Conservation (phyloP, 2,797 vertebrate species). For the Onychomys torridus region DNA sequence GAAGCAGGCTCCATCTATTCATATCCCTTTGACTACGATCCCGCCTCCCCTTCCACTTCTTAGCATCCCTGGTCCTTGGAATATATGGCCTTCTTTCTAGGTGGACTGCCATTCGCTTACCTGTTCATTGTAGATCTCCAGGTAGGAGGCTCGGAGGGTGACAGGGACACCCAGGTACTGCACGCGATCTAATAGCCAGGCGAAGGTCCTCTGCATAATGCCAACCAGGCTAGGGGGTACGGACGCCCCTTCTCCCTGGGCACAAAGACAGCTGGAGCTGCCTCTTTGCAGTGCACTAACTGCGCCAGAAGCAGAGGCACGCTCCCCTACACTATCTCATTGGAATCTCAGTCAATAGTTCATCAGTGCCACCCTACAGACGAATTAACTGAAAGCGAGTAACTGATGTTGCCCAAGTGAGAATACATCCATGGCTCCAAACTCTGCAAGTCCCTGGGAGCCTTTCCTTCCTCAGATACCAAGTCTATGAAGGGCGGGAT, state of each 20-base stretch:
- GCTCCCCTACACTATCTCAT: not conserved
- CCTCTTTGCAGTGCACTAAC: not conserved
- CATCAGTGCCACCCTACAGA: not conserved
- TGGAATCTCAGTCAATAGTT: not conserved
- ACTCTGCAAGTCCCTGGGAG: not conserved
- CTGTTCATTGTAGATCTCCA: conserved; percentile 91
- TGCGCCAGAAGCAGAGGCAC: not conserved
- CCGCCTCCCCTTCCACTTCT: not conserved
- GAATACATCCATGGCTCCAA: not conserved
- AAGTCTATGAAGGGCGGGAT: not conserved
- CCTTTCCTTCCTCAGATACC: not conserved
- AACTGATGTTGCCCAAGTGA: not conserved
- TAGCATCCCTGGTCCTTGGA: not conserved
- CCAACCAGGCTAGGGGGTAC: conserved; percentile 77
- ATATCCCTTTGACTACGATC: not conserved
- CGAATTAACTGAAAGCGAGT: not conserved
- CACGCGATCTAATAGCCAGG: conserved; percentile 86
- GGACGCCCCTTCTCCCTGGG: conserved; percentile 66
- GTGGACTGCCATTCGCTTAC: conserved; percentile 57
- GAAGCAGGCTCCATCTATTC: not conserved
- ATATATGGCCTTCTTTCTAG: too few relatives aligned
- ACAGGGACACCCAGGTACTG: conserved; percentile 69
- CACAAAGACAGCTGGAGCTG: not conserved
- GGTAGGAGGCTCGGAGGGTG: conserved; percentile 87
- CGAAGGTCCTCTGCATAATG: conserved; percentile 88